Base-by-base conservation (phyloP, 2,888 invertebrate genomes). In the Callyntrura sp. region DNA sequence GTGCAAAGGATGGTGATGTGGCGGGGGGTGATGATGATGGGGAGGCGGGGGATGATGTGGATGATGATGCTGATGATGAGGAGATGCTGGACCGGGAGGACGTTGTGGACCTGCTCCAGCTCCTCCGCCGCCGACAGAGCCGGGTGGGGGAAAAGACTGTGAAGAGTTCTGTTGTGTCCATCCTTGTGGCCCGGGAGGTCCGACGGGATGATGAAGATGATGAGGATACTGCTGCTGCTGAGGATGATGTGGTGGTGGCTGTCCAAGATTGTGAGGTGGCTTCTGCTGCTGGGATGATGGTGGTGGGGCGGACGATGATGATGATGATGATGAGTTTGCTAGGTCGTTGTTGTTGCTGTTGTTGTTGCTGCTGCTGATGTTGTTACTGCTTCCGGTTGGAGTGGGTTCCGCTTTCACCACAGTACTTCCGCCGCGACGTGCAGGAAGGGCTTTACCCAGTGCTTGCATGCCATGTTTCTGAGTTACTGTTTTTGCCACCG, bases 401-500 rank as follows among this genome's bases (percentile, higher is more conserved):
- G 89, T 60, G 81, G 87, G 85, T 83, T 93, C 93, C 45, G 90
- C 73, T 91, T 93, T 93, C 62, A 92, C 89, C 25, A 90, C 90
- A 89, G 90, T 85, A 70, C 88, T 85, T 84, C 92, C 92, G 96
- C 99, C 98, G 95, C 99, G 97, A 96, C 99, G 97, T 95, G 98
- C 98, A 95, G 97, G 98, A 95, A 98, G 98, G 96, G 99, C 98
- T 97, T 99, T 99, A 96, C 99, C 99, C 97, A 99, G 97, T 96
- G 97, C 97, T 97, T 99, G 99, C 97, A 99, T 98, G 96, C 99
- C 99, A 98, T 99, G 98, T 95, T 99, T 99, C 95, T 92, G 93
- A 85, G 92, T 91, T 91, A 93, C 91, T 82, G 91, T 88, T 92
- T 93, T 93, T 70, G 92, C 88, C 79, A 91, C 92, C 84, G 93